These are phyloP conservation scores for Tupaia chinensis DNA, from an alignment of 2,113 vertebrate species.

Conservation along the genomic window DNA sequence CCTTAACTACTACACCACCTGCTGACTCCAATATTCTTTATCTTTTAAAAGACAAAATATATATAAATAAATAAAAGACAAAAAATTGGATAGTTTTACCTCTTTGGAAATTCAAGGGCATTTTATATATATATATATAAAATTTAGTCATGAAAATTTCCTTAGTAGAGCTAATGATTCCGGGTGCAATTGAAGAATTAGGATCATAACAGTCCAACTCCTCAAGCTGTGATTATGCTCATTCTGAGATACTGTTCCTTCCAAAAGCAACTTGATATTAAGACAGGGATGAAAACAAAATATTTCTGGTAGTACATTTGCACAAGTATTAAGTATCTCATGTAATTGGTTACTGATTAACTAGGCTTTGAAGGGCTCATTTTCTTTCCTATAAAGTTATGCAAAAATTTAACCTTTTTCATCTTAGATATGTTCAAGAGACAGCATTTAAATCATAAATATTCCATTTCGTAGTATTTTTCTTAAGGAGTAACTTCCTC, in stretches of 20 bases:
- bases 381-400: background rate
- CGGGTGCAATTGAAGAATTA: background rate
- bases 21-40: too few species aligned
- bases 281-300: background rate
- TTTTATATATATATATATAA: background rate
- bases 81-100: background rate
- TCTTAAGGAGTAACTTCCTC: background rate
- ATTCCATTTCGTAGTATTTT: background rate
- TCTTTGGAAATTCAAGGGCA: background rate
- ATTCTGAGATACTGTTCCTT: background rate
- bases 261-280: background rate
- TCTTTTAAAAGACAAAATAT: too few species aligned
- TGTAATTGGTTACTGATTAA: background rate
- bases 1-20: too few species aligned
- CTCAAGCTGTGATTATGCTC: too few species aligned
- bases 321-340: background rate
- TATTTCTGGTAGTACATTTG: background rate
- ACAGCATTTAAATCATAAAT: background rate
- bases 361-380: background rate
- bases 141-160: background rate
- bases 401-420: background rate
- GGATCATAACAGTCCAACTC: background rate
- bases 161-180: background rate
- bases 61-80: background rate
- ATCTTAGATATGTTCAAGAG: background rate